A percentile compares a stretch with the other conserved stretches of the same genome.
Evolutionary conservation across 92 coral and sea anemone species (phyloP).

Genomic region (Meandrina meandrites): DNA sequence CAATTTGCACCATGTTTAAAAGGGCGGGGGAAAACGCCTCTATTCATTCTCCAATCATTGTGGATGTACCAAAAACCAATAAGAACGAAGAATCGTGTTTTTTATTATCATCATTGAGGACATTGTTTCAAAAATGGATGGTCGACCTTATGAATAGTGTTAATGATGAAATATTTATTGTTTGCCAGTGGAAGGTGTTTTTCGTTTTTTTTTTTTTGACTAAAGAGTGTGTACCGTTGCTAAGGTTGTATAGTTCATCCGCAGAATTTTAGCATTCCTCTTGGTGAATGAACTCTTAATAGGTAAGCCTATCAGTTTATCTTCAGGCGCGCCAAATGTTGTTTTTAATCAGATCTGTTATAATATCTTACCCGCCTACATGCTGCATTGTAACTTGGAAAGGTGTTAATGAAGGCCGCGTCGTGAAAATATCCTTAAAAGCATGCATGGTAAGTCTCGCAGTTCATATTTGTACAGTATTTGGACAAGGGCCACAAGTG

Average conservation of each 20-base stretch:
- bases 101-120: neutral
- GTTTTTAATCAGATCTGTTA: neutral
- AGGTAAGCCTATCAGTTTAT: neutral
- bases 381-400: neutral
- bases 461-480: neutral
- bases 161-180: neutral
- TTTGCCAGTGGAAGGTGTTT: neutral
- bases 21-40: neutral
- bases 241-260: neutral
- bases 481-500: neutral
- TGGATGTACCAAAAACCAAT: neutral
- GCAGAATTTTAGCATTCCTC: too few species aligned
- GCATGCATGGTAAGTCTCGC: neutral
- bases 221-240: neutral
- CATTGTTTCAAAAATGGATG: neutral
- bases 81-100: neutral
- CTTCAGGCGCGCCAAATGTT: neutral
- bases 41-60: neutral
- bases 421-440: neutral
- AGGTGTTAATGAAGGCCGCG: neutral
- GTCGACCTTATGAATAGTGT: neutral
- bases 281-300: too few species aligned
- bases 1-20: neutral
- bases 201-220: neutral
- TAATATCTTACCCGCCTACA: neutral